Conservation (phyloP, 2,113 vertebrate species). For the Catagonus wagneri region DNA sequence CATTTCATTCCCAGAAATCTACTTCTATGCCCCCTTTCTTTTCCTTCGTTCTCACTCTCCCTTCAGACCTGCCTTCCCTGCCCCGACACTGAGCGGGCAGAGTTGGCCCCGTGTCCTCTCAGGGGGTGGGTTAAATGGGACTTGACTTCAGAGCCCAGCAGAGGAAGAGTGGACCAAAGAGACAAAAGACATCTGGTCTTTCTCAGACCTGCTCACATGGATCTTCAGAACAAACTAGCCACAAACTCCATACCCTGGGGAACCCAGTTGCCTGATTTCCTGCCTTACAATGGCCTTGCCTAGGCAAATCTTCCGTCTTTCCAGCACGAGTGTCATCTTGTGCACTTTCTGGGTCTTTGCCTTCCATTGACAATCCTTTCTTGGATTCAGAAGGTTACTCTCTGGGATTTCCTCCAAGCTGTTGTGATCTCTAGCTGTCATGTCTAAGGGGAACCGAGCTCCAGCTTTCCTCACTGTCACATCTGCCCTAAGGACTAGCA, state of each 20-base stretch:
- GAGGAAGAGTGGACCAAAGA: not conserved
- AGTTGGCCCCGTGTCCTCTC: not conserved
- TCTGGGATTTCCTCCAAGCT: not conserved
- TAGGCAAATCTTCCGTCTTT: not conserved
- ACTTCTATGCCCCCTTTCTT: not conserved
- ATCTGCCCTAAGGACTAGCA: not conserved
- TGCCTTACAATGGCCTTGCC: not conserved
- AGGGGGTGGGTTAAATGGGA: not conserved
- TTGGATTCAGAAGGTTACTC: not conserved
- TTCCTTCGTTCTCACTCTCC: not conserved
- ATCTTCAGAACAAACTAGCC: not conserved
- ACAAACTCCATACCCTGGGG: not conserved
- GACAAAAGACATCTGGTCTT: not conserved
- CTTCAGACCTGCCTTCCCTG: not conserved
- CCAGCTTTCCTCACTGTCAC: not conserved
- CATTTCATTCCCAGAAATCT: not conserved
- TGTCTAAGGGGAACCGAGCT: not conserved
- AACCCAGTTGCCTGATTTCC: not conserved
- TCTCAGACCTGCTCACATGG: not conserved
- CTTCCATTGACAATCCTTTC: constrained; percentile 21
- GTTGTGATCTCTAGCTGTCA: not conserved
- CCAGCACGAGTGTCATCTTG: not conserved
- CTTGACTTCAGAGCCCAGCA: not conserved
- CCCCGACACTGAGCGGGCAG: not conserved
- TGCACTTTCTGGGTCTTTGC: not conserved